Conservation (phyloP, 2,797 vertebrate species). For the Poeciliopsis paucimaculata region DNA sequence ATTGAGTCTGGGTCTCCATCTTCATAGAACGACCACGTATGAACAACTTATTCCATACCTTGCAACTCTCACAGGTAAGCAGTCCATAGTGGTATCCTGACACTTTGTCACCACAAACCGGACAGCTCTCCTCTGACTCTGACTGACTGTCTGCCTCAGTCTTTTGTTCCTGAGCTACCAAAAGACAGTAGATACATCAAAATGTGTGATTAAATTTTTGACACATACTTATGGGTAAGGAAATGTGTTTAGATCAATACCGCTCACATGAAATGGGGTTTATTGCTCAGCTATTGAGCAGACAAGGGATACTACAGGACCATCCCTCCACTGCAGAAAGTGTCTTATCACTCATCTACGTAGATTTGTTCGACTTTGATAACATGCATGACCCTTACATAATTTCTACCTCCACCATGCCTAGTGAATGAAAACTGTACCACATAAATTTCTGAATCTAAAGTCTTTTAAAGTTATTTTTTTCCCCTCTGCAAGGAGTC, state of each 20-base stretch:
- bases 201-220: background rate
- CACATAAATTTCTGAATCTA: background rate
- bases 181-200: slow-evolving; percentile 16
- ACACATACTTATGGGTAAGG: background rate
- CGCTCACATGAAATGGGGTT: slow-evolving; percentile 38
- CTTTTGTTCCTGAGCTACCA: slow-evolving; percentile 71
- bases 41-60: slow-evolving; percentile 64
- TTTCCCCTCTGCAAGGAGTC: background rate
- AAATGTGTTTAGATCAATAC: background rate
- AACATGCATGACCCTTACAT: slow-evolving; percentile 66
- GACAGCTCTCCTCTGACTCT: slow-evolving; percentile 73
- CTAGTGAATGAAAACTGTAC: background rate
- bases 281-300: slow-evolving; percentile 46
- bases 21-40: background rate
- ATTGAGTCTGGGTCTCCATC: background rate
- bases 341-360: slow-evolving; percentile 60
- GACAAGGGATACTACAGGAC: slow-evolving; percentile 2
- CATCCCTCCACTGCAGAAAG: slow-evolving; percentile 41
- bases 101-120: slow-evolving; percentile 84
- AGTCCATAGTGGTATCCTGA: slow-evolving; percentile 87
- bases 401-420: slow-evolving; percentile 45
- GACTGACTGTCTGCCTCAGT: slow-evolving; percentile 49
- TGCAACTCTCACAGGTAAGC: slow-evolving; percentile 87
- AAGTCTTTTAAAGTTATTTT: background rate
- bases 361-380: slow-evolving; percentile 51